A percentile compares a stretch with the other conserved stretches of the same genome.
Evolutionary conservation across 1,140 invertebrate species (phyloP).

Genomic region (Stegodyphus dumicola): DNA sequence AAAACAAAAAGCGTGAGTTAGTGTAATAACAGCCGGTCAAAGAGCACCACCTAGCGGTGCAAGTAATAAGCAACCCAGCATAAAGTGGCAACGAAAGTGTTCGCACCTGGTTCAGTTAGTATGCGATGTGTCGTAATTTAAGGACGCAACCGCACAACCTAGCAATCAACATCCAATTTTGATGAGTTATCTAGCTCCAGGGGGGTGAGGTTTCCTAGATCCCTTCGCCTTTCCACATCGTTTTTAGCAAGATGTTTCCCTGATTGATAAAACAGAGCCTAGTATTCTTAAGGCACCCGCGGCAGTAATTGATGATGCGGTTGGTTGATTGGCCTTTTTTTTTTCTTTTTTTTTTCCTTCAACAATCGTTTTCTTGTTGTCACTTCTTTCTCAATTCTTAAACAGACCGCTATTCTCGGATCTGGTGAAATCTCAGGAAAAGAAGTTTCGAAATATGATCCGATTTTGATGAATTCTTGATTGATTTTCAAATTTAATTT

Average conservation of each 20-base stretch:
- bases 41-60: neutral
- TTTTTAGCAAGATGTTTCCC: neutral
- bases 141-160: neutral
- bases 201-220: neutral
- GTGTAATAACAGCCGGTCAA: neutral
- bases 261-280: neutral
- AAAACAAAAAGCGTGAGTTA: no score
- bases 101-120: constrained; percentile 1
- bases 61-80: neutral
- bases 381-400: no score
- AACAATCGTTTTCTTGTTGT: no score
- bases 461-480: no score
- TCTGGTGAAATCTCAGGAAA: no score
- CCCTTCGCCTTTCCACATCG: neutral
- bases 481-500: no score
- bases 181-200: neutral
- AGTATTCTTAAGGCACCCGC: no score
- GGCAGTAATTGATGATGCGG: no score
- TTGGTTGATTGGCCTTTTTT: no score
- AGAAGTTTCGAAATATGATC: no score
- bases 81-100: neutral
- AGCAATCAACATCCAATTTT: constrained; percentile 5
- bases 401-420: no score
- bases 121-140: constrained; percentile 3
- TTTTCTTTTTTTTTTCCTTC: no score